Evolutionary conservation across 2,888 invertebrate species (phyloP).

Genomic region (Ochropleura plecta): DNA sequence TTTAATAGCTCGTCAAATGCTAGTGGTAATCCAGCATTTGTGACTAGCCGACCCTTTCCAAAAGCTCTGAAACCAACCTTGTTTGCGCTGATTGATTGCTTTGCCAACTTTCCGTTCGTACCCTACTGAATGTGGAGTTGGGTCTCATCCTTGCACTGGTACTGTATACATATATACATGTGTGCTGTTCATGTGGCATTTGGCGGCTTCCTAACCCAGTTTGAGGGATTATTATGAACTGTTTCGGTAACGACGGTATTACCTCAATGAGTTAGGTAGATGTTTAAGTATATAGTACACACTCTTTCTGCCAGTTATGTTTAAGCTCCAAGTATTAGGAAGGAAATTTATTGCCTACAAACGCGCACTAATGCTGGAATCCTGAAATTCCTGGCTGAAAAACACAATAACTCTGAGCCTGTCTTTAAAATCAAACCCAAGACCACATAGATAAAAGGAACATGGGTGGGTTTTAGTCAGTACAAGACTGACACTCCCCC

Average conservation of each 20-base stretch:
- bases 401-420: neutral
- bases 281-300: neutral
- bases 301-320: neutral
- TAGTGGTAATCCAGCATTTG: constrained; percentile 20
- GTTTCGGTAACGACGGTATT: constrained; percentile 29
- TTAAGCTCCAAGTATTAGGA: neutral
- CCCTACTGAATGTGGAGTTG: constrained; percentile 55
- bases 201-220: constrained; percentile 59
- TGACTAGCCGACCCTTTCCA: constrained; percentile 17
- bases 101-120: constrained; percentile 44
- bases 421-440: neutral
- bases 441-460: too few species aligned
- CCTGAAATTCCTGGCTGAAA: neutral
- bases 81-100: constrained; percentile 59
- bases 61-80: constrained; percentile 39
- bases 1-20: constrained; percentile 25
- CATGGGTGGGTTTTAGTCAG: too few species aligned
- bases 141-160: constrained; percentile 24
- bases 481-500: too few species aligned
- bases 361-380: neutral
- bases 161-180: constrained; percentile 12
- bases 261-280: neutral
- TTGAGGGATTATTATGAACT: constrained; percentile 44
- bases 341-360: neutral
- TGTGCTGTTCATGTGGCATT: constrained; percentile 40